Evolutionary conservation across 2,888 invertebrate species (phyloP), one percentile per base, ranked within the genome.

Genomic region (Chrysina gloriosa): DNA sequence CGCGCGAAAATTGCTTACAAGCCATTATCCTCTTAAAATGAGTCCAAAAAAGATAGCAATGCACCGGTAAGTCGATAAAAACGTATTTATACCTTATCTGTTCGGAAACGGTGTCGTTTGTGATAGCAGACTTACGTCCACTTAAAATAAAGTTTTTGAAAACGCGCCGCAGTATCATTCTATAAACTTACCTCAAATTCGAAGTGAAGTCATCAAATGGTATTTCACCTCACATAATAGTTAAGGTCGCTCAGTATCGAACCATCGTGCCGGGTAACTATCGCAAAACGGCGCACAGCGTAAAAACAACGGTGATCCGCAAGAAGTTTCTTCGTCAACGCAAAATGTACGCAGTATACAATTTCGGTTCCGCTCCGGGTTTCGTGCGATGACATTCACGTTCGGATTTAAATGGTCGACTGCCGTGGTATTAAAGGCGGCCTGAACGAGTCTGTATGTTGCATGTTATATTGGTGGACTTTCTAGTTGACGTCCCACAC

Each of bases 401-500:
- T 61, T 42, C 42, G 42, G 58, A 61, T 61, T 61, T 61, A 61
- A 61, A 61, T 61, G 58, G 42, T 61, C 58, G 58, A 61, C 58
- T 61, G 58, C 27, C 42, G 58, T 42, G 58, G 23, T 61, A 61
- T 61, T 58, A 42, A 61, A 61, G 58, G 45, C 42, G 58, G 42
- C 34, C 58, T 45, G 58, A 42, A 61, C 58, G 42, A 61, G 42
- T 36, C 42, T 42, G 27, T 61, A 61, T 61, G 42, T 27, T 61
- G 42, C 27, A 42, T 42, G 42, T 61, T 50, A 42, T 42, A 42
- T 56, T 39, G 36, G 58, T 61, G 58, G 54, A 61, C 58, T 61
- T 61, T 61, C 58, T 61, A 61, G 58, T 61, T 61, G 58, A 61
- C 58, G 58, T 42, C 58, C 58, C 58, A 61, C 58, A 61, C 58